Conservation (phyloP, 2,797 vertebrate genomes). For the Carapus acus region DNA sequence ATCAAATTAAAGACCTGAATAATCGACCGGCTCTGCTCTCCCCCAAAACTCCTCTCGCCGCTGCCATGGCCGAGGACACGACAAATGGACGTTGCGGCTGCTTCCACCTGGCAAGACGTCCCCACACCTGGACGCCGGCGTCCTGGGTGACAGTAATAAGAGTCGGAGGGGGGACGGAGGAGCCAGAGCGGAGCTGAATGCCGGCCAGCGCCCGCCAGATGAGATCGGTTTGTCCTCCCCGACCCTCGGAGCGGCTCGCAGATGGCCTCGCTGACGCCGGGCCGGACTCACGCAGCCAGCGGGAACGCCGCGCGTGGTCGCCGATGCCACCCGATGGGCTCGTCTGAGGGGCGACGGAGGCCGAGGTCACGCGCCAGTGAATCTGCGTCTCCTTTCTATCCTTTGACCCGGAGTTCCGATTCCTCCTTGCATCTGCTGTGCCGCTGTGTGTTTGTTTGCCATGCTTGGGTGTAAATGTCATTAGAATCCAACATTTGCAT, state of each 20-base stretch:
- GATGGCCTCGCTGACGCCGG: conserved; percentile 51
- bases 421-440: conserved; percentile 27
- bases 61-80: conserved; percentile 47
- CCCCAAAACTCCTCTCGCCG: conserved; percentile 12
- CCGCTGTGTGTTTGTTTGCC: conserved; percentile 23
- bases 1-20: conserved; percentile 38
- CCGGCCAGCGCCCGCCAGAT: conserved; percentile 56
- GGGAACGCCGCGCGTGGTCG: conserved; percentile 40
- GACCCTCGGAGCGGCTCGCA: conserved; percentile 55
- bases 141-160: conserved; percentile 63
- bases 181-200: conserved; percentile 52
- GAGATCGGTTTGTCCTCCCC: conserved; percentile 55
- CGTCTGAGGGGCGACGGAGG: too few species aligned
- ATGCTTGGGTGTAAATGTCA: conserved; percentile 29
- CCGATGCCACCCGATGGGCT: conserved; percentile 39
- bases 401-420: conserved; percentile 36
- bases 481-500: conserved; percentile 64
- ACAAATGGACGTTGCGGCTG: conserved; percentile 60
- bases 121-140: conserved; percentile 54
- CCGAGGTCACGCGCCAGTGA: too few species aligned
- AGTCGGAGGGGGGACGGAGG: conserved; percentile 41
- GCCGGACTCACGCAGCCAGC: conserved; percentile 45
- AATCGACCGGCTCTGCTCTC: conserved; percentile 35
- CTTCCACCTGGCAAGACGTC: conserved; percentile 50
- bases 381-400: conserved; percentile 7